Evolutionary conservation across 2,888 invertebrate species (phyloP).

Genomic region (Julus scandinavius): DNA sequence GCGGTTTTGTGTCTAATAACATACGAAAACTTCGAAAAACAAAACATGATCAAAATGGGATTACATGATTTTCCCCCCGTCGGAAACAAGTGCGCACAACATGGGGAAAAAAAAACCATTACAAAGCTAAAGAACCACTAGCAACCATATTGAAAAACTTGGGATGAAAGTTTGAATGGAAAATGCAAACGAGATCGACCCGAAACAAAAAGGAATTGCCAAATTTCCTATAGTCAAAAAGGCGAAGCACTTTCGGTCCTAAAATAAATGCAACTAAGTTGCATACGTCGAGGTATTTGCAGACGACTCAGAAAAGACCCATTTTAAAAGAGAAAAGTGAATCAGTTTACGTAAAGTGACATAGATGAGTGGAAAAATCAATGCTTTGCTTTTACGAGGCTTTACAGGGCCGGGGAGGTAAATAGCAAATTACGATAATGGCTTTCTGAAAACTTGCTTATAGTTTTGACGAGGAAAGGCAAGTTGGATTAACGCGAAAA

Average conservation of each 20-base stretch:
- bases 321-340: slow-evolving; percentile 46
- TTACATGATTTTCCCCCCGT: background rate
- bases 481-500: slow-evolving; percentile 31
- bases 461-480: slow-evolving; percentile 38
- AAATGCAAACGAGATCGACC: slow-evolving; percentile 17
- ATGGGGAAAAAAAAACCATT: background rate
- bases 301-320: background rate
- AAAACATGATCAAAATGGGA: background rate
- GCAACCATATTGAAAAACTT: background rate
- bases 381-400: slow-evolving; percentile 28
- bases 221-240: background rate
- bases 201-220: slow-evolving; percentile 40
- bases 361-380: slow-evolving; percentile 45
- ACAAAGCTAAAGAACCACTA: background rate
- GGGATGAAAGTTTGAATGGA: background rate
- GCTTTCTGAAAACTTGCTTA: slow-evolving; percentile 49
- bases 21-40: no score
- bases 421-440: slow-evolving; percentile 51
- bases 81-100: background rate
- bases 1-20: no score
- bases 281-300: background rate
- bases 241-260: background rate
- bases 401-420: background rate
- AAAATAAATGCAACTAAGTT: background rate
- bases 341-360: slow-evolving; percentile 40